phyloP scores from a whole-genome alignment of 2,888 invertebrate genomes.

The Aromia moschata region DNA sequence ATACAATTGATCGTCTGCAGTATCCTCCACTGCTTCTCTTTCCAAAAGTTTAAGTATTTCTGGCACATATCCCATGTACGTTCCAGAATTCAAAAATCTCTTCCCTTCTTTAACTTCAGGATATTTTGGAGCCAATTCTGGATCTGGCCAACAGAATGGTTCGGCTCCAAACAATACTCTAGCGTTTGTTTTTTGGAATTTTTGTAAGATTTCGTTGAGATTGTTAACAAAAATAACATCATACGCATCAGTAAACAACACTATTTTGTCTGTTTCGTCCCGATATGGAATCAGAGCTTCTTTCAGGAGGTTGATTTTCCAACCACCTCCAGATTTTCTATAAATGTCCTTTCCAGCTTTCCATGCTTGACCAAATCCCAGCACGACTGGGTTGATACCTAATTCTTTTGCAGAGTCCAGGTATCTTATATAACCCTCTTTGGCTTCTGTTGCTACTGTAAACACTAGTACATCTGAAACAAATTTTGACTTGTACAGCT shows the following conservation, averaged over 20 bases:
- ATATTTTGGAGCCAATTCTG: conserved; percentile 76
- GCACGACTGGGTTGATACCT: conserved; percentile 71
- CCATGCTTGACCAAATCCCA: conserved; percentile 89
- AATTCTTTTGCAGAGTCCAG: conserved; percentile 80
- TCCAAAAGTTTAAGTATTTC: conserved; percentile 79
- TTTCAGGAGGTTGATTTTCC: conserved; percentile 89
- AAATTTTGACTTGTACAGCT: too few relatives aligned
- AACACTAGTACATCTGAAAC: conserved; percentile 70
- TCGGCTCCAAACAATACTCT: conserved; percentile 85
- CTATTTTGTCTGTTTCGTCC: conserved; percentile 71
- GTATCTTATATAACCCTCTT: conserved; percentile 90
- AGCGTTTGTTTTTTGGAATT: conserved; percentile 72
- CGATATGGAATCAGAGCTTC: conserved; percentile 72
- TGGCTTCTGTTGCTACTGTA: conserved; percentile 93
- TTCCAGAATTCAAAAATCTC: conserved; percentile 90
- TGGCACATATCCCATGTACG: conserved; percentile 83
- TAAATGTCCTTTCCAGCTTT: conserved; percentile 84
- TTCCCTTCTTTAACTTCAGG: conserved; percentile 78
- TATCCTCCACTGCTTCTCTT: conserved; percentile 70
- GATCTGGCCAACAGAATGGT: conserved; percentile 94
- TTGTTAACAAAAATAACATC: conserved; percentile 80
- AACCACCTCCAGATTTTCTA: conserved; percentile 86
- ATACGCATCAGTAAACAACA: conserved; percentile 92
- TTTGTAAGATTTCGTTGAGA: conserved; percentile 77
- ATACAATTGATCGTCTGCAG: conserved; percentile 94